Evolutionary conservation across 2,113 vertebrate species (phyloP).

Genomic region (Thinocorus orbignyianus): DNA sequence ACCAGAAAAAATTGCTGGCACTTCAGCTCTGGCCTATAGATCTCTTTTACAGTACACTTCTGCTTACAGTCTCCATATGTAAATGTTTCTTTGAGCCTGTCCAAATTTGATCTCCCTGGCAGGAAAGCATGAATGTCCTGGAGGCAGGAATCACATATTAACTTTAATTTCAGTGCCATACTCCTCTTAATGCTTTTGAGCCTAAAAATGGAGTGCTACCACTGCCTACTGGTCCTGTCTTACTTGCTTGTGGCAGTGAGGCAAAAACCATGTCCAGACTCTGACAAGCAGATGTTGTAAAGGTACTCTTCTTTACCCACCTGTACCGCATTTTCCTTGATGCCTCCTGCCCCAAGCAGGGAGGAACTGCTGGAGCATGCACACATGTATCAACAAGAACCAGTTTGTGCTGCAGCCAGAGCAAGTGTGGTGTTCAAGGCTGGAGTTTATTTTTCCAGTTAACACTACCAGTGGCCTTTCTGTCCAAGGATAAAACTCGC

Average conservation of each 20-base stretch:
- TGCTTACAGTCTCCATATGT: not conserved
- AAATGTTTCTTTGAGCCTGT: not conserved
- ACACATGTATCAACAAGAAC: not conserved
- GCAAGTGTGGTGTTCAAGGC: not conserved
- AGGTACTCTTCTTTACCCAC: not conserved
- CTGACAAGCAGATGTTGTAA: not conserved
- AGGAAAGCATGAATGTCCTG: not conserved
- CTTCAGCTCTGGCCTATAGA: not conserved
- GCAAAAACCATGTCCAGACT: not conserved
- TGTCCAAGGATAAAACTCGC: not conserved
- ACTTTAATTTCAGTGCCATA: not conserved
- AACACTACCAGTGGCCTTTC: not conserved
- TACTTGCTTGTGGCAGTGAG: not conserved
- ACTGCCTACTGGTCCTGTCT: not conserved
- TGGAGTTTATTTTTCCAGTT: not conserved
- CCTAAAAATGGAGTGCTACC: not conserved
- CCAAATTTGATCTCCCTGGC: not conserved
- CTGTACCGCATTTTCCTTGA: not conserved
- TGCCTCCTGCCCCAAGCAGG: fast-evolving
- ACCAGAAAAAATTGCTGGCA: not conserved
- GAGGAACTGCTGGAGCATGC: not conserved
- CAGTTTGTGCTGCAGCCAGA: not conserved
- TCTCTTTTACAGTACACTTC: not conserved
- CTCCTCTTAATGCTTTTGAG: not conserved
- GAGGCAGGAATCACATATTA: not conserved